phyloP scores from a whole-genome alignment of 2,888 invertebrate genomes.

The Pomacea canaliculata region DNA sequence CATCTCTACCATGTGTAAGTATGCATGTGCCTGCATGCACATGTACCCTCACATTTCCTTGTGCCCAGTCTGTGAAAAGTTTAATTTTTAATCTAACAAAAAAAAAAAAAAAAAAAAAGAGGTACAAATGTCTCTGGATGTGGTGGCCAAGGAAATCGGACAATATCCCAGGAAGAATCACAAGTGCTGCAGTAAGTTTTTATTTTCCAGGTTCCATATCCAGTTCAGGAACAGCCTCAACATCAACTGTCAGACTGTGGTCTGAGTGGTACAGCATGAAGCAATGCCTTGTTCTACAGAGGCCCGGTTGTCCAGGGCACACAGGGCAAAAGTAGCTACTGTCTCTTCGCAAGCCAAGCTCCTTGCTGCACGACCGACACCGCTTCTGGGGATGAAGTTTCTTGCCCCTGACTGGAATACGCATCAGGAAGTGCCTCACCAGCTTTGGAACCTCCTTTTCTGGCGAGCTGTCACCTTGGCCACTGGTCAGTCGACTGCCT shows the following conservation, averaged over 20 bases:
- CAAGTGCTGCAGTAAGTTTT: too few relatives aligned
- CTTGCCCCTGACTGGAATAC: conserved; percentile 15
- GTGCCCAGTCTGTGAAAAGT: too few relatives aligned
- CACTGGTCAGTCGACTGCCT: conserved; percentile 1
- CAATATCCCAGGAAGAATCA: too few relatives aligned
- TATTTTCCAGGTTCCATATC: too few relatives aligned
- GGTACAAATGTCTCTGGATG: too few relatives aligned
- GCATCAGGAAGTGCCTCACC: conserved; percentile 13
- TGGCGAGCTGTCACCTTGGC: conserved; percentile 9
- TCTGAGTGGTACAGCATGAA: conserved; percentile 6
- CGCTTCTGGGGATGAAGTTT: conserved; percentile 15
- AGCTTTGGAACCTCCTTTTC: background rate
- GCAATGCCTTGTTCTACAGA: conserved; percentile 17
- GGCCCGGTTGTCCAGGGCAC: conserved; percentile 20
- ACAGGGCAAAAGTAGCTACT: conserved; percentile 19
- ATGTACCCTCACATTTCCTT: too few relatives aligned
- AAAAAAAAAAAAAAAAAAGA: too few relatives aligned
- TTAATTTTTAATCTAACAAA: too few relatives aligned
- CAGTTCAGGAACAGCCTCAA: too few relatives aligned
- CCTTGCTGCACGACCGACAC: conserved; percentile 10
- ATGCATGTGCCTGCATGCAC: too few relatives aligned
- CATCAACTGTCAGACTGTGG: background rate
- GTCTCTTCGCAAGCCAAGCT: conserved; percentile 14
- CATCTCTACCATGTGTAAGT: too few relatives aligned
- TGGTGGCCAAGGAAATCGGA: too few relatives aligned